A percentile compares a stretch with the other conserved stretches of the same genome.
phyloP scores from a whole-genome alignment of 2,113 vertebrate species.

The Phaethornis superciliosus region DNA sequence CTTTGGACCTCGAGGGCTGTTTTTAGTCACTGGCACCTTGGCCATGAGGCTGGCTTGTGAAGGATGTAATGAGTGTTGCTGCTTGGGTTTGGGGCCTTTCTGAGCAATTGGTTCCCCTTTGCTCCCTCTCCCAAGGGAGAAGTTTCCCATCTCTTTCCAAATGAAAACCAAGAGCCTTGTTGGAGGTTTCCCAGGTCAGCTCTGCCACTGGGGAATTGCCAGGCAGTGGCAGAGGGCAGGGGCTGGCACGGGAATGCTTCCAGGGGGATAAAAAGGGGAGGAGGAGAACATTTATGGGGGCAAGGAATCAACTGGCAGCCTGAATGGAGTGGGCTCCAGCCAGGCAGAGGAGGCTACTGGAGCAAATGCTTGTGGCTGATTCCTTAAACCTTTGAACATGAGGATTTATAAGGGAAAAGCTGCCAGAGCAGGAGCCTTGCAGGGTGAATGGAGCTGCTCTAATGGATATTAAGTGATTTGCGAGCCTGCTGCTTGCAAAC shows the following conservation, averaged over 20 bases:
- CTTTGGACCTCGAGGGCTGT: neutral
- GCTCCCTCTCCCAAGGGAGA: neutral
- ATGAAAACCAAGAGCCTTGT: rapidly evolving
- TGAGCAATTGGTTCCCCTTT: neutral
- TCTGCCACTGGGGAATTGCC: neutral
- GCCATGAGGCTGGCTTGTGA: neutral
- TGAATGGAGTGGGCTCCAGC: neutral
- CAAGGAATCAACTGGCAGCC: neutral
- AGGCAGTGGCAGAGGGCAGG: neutral
- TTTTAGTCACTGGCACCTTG: neutral
- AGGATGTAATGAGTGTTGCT: rapidly evolving
- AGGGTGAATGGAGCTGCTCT: slow-evolving; percentile 48
- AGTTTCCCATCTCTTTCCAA: neutral
- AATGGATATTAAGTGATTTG: slow-evolving; percentile 76
- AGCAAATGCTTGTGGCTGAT: neutral
- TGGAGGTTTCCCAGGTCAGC: no score
- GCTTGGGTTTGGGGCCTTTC: neutral
- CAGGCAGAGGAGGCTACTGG: neutral
- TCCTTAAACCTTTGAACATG: neutral
- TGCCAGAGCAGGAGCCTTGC: slow-evolving; percentile 33
- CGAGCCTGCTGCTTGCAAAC: slow-evolving; percentile 65
- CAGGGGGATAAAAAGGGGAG: neutral
- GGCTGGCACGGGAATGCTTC: neutral
- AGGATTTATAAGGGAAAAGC: slow-evolving; percentile 7
- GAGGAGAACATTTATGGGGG: neutral